phyloP scores from a whole-genome alignment of 1,140 invertebrate genomes.

The Panagrolaimus sp. region DNA sequence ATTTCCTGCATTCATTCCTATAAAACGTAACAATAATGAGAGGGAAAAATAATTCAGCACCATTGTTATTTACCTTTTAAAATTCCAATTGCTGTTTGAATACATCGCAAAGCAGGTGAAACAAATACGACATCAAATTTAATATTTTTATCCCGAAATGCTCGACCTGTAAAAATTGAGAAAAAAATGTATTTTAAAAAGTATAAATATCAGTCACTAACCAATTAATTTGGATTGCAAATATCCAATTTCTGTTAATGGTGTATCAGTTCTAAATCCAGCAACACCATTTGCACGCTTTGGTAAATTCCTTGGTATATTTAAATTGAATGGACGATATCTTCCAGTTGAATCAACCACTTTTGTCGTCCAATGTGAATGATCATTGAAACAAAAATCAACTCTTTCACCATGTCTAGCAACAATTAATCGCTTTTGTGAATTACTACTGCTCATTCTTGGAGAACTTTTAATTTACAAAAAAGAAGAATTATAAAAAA shows the following conservation, averaged over 20 bases:
- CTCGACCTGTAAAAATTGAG: conserved; percentile 23
- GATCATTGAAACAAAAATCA: conserved; percentile 23
- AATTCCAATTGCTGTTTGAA: conserved; percentile 25
- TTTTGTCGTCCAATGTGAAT: conserved; percentile 12
- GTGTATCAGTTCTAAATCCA: conserved; percentile 17
- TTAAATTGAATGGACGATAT: conserved; percentile 20
- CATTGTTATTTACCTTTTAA: conserved; percentile 13
- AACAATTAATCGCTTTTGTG: conserved; percentile 12
- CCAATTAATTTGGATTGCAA: conserved; percentile 22
- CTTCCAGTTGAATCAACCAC: conserved; percentile 14
- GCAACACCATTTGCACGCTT: conserved; percentile 11
- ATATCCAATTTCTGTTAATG: conserved; percentile 28
- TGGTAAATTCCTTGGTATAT: conserved; percentile 22
- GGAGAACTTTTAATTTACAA: too few relatives aligned
- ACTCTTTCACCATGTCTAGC: conserved; percentile 21
- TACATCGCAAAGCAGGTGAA: conserved; percentile 21
- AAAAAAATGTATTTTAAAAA: conserved; percentile 8
- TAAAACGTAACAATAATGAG: too few relatives aligned
- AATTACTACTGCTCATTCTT: too few relatives aligned
- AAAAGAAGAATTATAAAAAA: neutral
- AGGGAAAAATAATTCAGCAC: too few relatives aligned
- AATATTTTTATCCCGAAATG: conserved; percentile 19
- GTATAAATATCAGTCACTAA: neutral
- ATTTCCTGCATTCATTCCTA: conserved; percentile 4
- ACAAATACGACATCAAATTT: conserved; percentile 15